These are phyloP conservation scores for Psittacula echo DNA, from an alignment of 2,797 vertebrate genomes.

Conservation along the genomic window DNA sequence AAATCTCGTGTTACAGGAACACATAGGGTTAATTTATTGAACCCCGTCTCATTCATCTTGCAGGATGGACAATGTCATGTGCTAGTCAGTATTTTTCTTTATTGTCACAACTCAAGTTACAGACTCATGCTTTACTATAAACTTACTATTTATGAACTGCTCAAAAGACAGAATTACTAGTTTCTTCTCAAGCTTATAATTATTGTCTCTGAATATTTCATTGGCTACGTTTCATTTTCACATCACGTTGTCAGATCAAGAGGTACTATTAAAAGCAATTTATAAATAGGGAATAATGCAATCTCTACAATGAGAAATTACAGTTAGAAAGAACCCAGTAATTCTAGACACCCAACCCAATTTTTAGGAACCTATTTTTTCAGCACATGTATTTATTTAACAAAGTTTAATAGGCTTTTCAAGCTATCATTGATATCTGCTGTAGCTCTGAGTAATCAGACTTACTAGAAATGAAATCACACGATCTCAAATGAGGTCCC, in stretches of 20 bases:
- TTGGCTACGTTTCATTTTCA: slow-evolving; percentile 47
- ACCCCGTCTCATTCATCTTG: background rate
- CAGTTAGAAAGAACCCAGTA: background rate
- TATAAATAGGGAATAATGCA: slow-evolving; percentile 13
- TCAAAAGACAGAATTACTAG: slow-evolving; percentile 28
- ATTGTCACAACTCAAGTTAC: background rate
- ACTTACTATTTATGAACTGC: background rate
- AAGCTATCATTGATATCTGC: background rate
- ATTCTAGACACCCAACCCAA: slow-evolving; percentile 1
- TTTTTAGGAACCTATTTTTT: background rate
- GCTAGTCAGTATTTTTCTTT: background rate
- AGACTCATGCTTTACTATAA: background rate
- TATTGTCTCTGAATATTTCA: slow-evolving; percentile 43
- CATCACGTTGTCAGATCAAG: slow-evolving; percentile 46
- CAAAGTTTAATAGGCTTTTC: background rate
- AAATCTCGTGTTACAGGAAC: background rate
- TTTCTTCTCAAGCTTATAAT: slow-evolving; percentile 49
- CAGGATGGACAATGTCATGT: background rate
- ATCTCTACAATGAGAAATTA: slow-evolving; percentile 6
- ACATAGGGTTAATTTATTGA: background rate
- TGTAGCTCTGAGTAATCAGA: slow-evolving; percentile 4
- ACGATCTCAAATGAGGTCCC: background rate
- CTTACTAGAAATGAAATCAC: background rate
- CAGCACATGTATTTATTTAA: background rate
- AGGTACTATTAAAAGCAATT: slow-evolving; percentile 7